A percentile compares a stretch with the other conserved stretches of the same genome.
Evolutionary conservation across 2,113 vertebrate species (phyloP).

Genomic region (Tonatia bakeri): DNA sequence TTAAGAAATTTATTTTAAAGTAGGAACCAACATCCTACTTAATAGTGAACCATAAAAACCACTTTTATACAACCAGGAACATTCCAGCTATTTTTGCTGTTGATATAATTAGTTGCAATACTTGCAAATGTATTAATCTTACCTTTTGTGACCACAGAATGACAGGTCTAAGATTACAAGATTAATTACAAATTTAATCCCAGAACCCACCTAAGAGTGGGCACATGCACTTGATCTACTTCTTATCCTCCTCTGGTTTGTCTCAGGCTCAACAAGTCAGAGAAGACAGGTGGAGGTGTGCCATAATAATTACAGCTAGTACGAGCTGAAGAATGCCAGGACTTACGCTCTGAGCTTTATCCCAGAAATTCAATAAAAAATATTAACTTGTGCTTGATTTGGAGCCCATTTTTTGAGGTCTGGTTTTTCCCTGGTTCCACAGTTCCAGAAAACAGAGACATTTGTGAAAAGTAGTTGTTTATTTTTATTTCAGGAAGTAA

Average conservation of each 20-base stretch:
- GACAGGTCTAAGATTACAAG: conserved; percentile 31
- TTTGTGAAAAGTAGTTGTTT: neutral
- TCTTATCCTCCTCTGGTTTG: neutral
- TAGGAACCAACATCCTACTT: neutral
- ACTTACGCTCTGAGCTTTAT: neutral
- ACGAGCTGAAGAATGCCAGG: neutral
- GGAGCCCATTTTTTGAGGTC: neutral
- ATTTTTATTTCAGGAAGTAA: conserved; percentile 40
- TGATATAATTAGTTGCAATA: conserved; percentile 11
- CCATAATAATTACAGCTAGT: neutral
- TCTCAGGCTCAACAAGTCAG: neutral
- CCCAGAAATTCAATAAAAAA: neutral
- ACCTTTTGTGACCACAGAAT: neutral
- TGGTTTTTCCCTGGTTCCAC: neutral
- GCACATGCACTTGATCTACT: neutral
- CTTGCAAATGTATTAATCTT: neutral
- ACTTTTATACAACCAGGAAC: neutral
- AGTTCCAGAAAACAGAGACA: conserved; percentile 32
- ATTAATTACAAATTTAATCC: neutral
- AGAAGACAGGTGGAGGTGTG: neutral
- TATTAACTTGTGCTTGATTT: conserved; percentile 21
- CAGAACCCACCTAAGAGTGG: neutral
- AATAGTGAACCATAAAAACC: neutral
- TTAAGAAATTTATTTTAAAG: neutral
- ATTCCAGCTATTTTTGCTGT: neutral